Evolutionary conservation across 2,797 vertebrate species (phyloP).

Genomic region (Eutrigla gurnardus): DNA sequence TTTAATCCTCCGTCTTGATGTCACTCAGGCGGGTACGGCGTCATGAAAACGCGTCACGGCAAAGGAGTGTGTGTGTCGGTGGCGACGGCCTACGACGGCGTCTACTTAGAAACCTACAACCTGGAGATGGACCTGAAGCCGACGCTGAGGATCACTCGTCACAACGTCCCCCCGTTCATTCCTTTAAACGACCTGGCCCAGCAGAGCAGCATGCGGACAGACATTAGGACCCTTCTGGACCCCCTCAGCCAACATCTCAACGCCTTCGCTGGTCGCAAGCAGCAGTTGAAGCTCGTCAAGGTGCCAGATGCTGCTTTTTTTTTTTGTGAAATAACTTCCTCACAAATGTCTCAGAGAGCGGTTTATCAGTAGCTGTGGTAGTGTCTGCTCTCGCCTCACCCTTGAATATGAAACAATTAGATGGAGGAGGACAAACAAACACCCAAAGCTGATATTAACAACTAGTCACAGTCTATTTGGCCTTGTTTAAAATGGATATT

Average conservation of each 20-base stretch:
- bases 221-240: slow-evolving; percentile 85
- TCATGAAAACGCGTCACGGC: slow-evolving; percentile 67
- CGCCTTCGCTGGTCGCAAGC: slow-evolving; percentile 86
- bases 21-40: slow-evolving; percentile 79
- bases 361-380: not conserved
- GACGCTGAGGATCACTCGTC: slow-evolving; percentile 79
- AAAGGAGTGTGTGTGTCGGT: slow-evolving; percentile 85
- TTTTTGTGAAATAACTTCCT: not conserved
- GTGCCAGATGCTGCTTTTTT: slow-evolving; percentile 68
- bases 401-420: not conserved
- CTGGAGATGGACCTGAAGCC: slow-evolving; percentile 84
- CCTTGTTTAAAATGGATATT: no score
- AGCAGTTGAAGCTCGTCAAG: slow-evolving; percentile 89
- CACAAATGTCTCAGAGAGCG: not conserved
- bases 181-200: slow-evolving; percentile 83
- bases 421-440: not conserved
- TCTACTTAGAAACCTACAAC: slow-evolving; percentile 88
- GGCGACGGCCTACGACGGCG: slow-evolving; percentile 85
- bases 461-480: no score
- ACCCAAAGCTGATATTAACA: no score
- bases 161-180: slow-evolving; percentile 90
- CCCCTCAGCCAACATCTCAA: slow-evolving; percentile 86
- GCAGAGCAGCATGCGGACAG: slow-evolving; percentile 76
- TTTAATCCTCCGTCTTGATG: not conserved
- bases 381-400: not conserved